These are phyloP conservation scores for Iselma pallidipennis DNA, from an alignment of 2,888 invertebrate species.

Conservation along the genomic window DNA sequence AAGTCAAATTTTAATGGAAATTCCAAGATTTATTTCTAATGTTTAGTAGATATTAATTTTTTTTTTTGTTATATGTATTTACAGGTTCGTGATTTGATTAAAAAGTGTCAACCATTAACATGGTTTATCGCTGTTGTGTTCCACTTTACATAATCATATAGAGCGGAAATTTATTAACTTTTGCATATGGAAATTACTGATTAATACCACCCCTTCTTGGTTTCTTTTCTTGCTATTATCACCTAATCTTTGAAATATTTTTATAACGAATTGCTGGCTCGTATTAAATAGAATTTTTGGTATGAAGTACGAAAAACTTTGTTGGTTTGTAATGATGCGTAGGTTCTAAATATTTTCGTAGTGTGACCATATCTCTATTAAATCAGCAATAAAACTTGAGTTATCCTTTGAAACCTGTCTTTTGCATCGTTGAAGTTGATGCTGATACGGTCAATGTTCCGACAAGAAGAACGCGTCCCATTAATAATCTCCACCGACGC, in stretches of 20 bases:
- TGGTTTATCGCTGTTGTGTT: slow-evolving; percentile 26
- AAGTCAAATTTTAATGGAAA: slow-evolving; percentile 14
- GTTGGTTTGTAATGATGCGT: neutral
- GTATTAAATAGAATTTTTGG: neutral
- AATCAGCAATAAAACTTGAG: neutral
- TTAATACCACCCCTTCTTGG: neutral
- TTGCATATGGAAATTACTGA: slow-evolving; percentile 29
- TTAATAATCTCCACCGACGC: slow-evolving; percentile 3
- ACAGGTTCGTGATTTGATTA: slow-evolving; percentile 32
- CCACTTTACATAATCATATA: slow-evolving; percentile 34
- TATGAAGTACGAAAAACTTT: neutral
- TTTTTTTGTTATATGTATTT: slow-evolving; percentile 9
- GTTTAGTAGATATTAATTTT: slow-evolving; percentile 24
- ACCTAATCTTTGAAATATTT: neutral
- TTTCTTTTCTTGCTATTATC: neutral
- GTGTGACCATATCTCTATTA: neutral
- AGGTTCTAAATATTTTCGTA: neutral
- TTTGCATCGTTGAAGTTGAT: slow-evolving; percentile 3
- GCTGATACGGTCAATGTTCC: slow-evolving; percentile 1
- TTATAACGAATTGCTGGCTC: neutral
- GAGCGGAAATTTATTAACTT: slow-evolving; percentile 25
- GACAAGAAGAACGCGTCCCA: slow-evolving; percentile 6
- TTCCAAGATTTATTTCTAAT: slow-evolving; percentile 15
- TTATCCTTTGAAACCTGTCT: slow-evolving; percentile 3
- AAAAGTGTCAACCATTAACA: slow-evolving; percentile 28